phyloP scores from a whole-genome alignment of 2,797 vertebrate genomes.

The Smutsia temminckii region DNA sequence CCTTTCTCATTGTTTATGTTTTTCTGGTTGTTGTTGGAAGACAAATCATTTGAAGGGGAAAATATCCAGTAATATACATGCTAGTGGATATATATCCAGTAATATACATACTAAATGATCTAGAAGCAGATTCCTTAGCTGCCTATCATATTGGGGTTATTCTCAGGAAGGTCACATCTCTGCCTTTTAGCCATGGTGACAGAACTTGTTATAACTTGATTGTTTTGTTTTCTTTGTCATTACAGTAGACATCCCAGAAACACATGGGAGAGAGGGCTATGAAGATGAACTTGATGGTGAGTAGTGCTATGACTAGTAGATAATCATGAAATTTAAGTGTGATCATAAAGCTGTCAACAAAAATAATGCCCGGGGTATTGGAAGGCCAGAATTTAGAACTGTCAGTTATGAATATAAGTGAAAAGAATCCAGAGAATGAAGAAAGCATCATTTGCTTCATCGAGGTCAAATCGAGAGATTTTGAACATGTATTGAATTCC shows the following conservation, averaged over 20 bases:
- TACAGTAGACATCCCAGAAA: conserved; percentile 85
- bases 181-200: not conserved
- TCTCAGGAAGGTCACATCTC: not conserved
- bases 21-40: conserved; percentile 66
- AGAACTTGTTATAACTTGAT: conserved; percentile 8
- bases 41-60: conserved; percentile 45
- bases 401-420: not conserved
- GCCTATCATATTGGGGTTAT: not conserved
- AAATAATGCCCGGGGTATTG: not conserved
- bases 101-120: not conserved
- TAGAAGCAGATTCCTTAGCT: not conserved
- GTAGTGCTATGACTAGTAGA: conserved; percentile 69
- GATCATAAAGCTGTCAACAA: conserved; percentile 32
- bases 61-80: not conserved
- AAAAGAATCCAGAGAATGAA: conserved; percentile 19
- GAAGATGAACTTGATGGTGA: conserved; percentile 81
- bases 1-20: conserved; percentile 51
- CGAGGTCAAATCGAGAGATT: conserved; percentile 45
- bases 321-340: conserved; percentile 51
- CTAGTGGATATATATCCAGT: not conserved
- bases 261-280: conserved; percentile 64
- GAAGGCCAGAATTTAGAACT: conserved; percentile 3
- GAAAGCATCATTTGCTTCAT: conserved; percentile 26
- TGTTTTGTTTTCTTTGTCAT: conserved; percentile 72
- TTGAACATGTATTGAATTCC: conserved; percentile 36